Percentiles rank a stretch among this genome's conserved stretches.
phyloP scores from a whole-genome alignment of 2,888 invertebrate genomes.

The Parnassius apollo region DNA sequence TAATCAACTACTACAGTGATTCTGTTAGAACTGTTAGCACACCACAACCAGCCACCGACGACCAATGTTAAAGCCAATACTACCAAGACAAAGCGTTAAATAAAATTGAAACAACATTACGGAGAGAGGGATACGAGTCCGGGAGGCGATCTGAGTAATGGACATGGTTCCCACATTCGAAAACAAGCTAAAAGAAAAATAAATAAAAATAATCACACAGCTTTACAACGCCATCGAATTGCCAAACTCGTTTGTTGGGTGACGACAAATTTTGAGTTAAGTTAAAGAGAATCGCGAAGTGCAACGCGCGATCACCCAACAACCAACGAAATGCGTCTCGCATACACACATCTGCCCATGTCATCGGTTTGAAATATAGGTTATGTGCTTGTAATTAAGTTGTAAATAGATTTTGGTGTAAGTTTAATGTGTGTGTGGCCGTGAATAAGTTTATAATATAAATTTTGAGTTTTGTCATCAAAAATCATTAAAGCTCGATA shows the following conservation, averaged over 20 bases:
- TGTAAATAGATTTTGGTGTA: slow-evolving; percentile 3
- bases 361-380: slow-evolving; percentile 8
- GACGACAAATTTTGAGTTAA: slow-evolving; percentile 48
- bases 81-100: slow-evolving; percentile 79
- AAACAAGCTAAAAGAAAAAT: slow-evolving; percentile 67
- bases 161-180: slow-evolving; percentile 48
- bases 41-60: slow-evolving; percentile 71
- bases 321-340: slow-evolving; percentile 60
- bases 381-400: too few relatives aligned
- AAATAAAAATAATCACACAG: slow-evolving; percentile 71
- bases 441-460: too few relatives aligned
- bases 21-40: slow-evolving; percentile 78
- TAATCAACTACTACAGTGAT: slow-evolving; percentile 51
- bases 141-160: slow-evolving; percentile 66
- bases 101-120: slow-evolving; percentile 73
- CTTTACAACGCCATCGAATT: slow-evolving; percentile 73
- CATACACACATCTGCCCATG: slow-evolving; percentile 55
- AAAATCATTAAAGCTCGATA: too few relatives aligned
- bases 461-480: too few relatives aligned
- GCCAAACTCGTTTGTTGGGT: slow-evolving; percentile 72
- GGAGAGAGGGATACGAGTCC: slow-evolving; percentile 78
- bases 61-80: slow-evolving; percentile 76
- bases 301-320: slow-evolving; percentile 74
- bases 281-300: slow-evolving; percentile 58
- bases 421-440: too few relatives aligned